Conservation (phyloP, 2,797 vertebrate species). For the Threskiornis aethiopicus region DNA sequence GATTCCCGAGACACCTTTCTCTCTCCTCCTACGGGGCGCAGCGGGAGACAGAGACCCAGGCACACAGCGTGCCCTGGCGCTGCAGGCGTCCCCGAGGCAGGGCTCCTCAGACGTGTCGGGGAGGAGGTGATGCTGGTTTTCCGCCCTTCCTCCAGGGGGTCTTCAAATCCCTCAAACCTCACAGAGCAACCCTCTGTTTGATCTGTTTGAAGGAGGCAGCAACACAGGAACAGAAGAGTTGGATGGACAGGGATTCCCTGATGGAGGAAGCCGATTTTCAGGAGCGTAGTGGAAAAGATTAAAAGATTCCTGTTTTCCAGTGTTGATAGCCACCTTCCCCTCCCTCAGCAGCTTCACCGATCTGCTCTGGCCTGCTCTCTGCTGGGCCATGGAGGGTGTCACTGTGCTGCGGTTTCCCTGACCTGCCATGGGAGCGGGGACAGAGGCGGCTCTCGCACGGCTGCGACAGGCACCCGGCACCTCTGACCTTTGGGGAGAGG, state of each 20-base stretch:
- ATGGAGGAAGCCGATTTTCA: neutral
- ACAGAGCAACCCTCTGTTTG: neutral
- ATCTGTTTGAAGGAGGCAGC: neutral
- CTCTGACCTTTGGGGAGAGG: neutral
- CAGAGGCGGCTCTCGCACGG: neutral
- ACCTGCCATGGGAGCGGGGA: neutral
- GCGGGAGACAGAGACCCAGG: neutral
- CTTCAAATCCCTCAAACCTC: neutral
- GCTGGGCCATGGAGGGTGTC: neutral
- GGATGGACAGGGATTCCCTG: neutral
- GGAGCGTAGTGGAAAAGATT: neutral
- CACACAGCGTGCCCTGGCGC: neutral
- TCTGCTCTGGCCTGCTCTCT: neutral
- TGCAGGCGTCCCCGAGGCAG: neutral
- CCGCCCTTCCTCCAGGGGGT: neutral
- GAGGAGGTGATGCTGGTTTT: neutral
- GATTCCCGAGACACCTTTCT: neutral
- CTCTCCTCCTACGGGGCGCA: neutral
- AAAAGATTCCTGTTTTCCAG: neutral
- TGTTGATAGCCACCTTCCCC: neutral
- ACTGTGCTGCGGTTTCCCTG: neutral
- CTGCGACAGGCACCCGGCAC: neutral
- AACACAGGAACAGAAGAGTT: neutral
- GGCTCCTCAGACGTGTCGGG: neutral
- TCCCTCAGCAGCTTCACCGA: neutral